Percentiles rank a stretch among this genome's conserved stretches.
phyloP scores from a whole-genome alignment of 2,113 vertebrate species.

The western clawed frog (Xenopus tropicalis) region DNA sequence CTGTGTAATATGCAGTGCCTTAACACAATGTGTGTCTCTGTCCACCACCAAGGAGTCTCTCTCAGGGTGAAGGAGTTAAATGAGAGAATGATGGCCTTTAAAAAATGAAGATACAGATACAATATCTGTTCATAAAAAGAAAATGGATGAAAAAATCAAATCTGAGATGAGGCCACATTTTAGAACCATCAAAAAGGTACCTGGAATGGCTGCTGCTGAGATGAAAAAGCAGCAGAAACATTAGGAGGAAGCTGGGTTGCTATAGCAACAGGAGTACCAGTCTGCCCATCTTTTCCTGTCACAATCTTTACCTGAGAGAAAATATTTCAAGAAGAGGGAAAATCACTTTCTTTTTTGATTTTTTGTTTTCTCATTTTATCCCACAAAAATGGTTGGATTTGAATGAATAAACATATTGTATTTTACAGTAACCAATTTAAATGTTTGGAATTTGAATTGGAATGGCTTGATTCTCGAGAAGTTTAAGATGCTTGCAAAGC shows the following conservation, averaged over 20 bases:
- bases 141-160: slow-evolving; percentile 51
- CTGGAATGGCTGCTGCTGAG: slow-evolving; percentile 86
- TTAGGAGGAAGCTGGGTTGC: slow-evolving; percentile 94
- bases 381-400: background rate
- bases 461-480: background rate
- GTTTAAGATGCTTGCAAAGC: background rate
- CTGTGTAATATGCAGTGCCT: background rate
- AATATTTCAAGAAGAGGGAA: slow-evolving; percentile 59
- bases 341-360: slow-evolving; percentile 35
- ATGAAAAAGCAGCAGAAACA: slow-evolving; percentile 92
- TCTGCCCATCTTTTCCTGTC: slow-evolving; percentile 94
- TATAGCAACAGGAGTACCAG: slow-evolving; percentile 94
- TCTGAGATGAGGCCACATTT: slow-evolving; percentile 69
- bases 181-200: slow-evolving; percentile 74
- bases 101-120: slow-evolving; percentile 32
- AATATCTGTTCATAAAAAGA: slow-evolving; percentile 21
- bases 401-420: slow-evolving; percentile 19
- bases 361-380: slow-evolving; percentile 17
- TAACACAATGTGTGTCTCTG: background rate
- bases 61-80: slow-evolving; percentile 40
- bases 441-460: background rate
- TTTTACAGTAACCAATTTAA: slow-evolving; percentile 12
- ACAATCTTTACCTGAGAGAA: slow-evolving; percentile 89
- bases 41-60: slow-evolving; percentile 10
- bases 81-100: slow-evolving; percentile 38